Percentiles rank a stretch among this genome's conserved stretches.
Conservation (phyloP, 2,113 vertebrate species). For the Malaclemys terrapin region DNA sequence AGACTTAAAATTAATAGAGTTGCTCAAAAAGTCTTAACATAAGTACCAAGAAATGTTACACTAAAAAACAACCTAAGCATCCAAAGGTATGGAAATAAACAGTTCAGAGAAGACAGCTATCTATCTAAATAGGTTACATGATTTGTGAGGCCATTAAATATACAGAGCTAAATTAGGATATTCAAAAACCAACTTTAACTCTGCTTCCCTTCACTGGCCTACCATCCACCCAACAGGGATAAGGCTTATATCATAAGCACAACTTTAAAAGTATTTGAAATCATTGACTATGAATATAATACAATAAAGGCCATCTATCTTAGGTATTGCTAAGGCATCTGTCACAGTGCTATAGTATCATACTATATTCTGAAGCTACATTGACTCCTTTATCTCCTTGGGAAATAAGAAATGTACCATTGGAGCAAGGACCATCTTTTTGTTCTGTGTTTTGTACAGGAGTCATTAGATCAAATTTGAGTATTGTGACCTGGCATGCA, state of each 20-base stretch:
- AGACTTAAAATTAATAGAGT: neutral
- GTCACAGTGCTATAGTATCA: fast-evolving
- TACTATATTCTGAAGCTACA: neutral
- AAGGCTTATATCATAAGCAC: neutral
- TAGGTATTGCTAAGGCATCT: neutral
- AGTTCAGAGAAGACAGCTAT: neutral
- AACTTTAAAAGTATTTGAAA: neutral
- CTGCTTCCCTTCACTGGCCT: neutral
- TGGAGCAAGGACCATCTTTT: neutral
- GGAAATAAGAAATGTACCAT: neutral
- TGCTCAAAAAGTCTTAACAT: neutral
- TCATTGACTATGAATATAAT: neutral
- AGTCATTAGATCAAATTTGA: neutral
- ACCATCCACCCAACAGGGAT: neutral
- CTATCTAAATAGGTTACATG: neutral
- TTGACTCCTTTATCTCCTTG: neutral
- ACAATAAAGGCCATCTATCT: neutral
- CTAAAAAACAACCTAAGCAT: neutral
- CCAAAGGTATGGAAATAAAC: neutral
- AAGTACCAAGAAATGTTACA: neutral
- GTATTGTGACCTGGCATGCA: neutral
- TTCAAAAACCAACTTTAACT: neutral
- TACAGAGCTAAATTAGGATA: fast-evolving
- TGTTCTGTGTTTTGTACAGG: neutral
- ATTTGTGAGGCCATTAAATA: neutral